phyloP scores from a whole-genome alignment of 2,888 invertebrate species.

The Melanostoma scalare region DNA sequence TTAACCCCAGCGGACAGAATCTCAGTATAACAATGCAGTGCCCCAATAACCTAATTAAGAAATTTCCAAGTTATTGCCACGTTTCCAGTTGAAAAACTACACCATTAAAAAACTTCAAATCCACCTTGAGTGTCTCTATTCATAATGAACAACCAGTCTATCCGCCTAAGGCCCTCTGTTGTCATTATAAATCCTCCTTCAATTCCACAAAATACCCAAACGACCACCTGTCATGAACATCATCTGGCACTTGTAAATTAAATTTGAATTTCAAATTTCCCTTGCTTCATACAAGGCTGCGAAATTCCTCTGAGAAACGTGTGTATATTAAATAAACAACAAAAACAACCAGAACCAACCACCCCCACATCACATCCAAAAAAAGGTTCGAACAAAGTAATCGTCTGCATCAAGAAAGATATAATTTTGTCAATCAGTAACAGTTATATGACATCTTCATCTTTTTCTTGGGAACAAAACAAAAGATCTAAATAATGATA shows the following conservation, averaged over 20 bases:
- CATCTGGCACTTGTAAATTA: constrained; percentile 51
- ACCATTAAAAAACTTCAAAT: neutral
- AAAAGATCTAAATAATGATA: constrained; percentile 49
- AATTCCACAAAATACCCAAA: constrained; percentile 11
- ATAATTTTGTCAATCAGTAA: constrained; percentile 3
- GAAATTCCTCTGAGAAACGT: constrained; percentile 39
- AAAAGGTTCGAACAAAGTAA: constrained; percentile 8
- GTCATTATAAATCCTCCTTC: constrained; percentile 15
- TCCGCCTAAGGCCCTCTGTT: constrained; percentile 1
- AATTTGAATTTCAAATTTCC: constrained; percentile 56
- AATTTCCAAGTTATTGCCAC: constrained; percentile 14
- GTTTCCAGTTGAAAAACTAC: neutral
- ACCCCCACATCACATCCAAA: constrained; percentile 15
- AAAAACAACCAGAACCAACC: constrained; percentile 30
- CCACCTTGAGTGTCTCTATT: neutral
- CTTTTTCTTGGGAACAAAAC: neutral
- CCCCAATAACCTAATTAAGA: neutral
- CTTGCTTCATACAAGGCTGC: constrained; percentile 23
- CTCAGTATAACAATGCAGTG: too few species aligned
- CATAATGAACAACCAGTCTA: constrained; percentile 1
- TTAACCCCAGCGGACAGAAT: too few species aligned
- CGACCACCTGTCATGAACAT: constrained; percentile 38
- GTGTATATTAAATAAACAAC: constrained; percentile 14
- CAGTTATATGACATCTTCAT: constrained; percentile 23
- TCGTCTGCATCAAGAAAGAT: constrained; percentile 18